Evolutionary conservation across 1,140 invertebrate genomes (phyloP).

Genomic region (Bombus impatiens): DNA sequence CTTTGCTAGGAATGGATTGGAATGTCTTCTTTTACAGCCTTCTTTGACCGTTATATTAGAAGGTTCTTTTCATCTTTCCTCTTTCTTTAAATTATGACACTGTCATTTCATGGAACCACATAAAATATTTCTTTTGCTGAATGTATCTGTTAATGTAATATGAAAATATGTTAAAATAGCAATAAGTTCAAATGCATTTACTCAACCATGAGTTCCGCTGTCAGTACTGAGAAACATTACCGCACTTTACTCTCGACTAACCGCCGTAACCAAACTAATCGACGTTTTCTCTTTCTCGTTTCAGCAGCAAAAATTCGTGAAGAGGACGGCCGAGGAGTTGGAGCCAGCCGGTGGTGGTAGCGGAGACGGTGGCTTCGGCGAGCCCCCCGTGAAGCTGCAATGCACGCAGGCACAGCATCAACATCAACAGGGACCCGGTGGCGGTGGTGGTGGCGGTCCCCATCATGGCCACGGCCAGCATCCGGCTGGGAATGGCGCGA

Average conservation of each 20-base stretch:
- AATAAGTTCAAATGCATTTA: too few relatives aligned
- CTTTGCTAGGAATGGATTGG: too few relatives aligned
- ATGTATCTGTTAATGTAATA: too few relatives aligned
- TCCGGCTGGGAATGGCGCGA: constrained; percentile 74
- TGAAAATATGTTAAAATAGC: too few relatives aligned
- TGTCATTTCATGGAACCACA: too few relatives aligned
- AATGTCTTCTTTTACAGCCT: too few relatives aligned
- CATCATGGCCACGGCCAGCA: constrained; percentile 77
- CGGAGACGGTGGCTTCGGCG: constrained; percentile 83
- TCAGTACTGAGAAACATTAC: neutral
- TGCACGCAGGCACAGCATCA: constrained; percentile 84
- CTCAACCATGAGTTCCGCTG: neutral
- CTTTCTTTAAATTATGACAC: too few relatives aligned
- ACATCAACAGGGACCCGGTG: constrained; percentile 69
- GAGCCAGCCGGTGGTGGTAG: constrained; percentile 83
- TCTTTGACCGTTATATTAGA: too few relatives aligned
- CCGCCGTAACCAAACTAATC: neutral
- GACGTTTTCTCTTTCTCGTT: constrained; percentile 74
- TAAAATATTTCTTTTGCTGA: too few relatives aligned
- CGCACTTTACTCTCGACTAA: neutral
- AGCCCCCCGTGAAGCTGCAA: constrained; percentile 90
- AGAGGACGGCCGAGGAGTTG: constrained; percentile 89
- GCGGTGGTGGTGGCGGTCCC: constrained; percentile 67
- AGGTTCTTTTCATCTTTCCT: too few relatives aligned
- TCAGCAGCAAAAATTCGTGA: constrained; percentile 92